A percentile compares a stretch with the other conserved stretches of the same genome.
These are phyloP conservation scores for Drosophila recens DNA, from an alignment of 2,888 invertebrate genomes.

Conservation along the genomic window DNA sequence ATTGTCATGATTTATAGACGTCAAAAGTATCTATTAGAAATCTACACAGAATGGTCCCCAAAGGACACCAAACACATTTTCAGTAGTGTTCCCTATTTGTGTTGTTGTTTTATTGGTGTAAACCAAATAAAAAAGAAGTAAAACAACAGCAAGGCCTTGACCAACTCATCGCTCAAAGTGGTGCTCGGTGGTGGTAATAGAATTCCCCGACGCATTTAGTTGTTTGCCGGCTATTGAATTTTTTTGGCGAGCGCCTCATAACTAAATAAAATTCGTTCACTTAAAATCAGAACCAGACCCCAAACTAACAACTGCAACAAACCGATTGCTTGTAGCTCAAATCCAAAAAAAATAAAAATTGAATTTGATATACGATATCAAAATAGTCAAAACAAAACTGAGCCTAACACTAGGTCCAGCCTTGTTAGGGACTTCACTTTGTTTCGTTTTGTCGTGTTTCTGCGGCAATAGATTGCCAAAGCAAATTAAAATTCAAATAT, in stretches of 20 bases:
- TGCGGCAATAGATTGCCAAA: constrained; percentile 50
- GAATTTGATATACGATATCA: constrained; percentile 62
- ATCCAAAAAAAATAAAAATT: constrained; percentile 46
- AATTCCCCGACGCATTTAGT: constrained; percentile 62
- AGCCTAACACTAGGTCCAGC: background rate
- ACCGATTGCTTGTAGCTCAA: constrained; percentile 48
- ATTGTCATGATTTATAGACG: constrained; percentile 4
- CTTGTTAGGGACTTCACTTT: constrained; percentile 21
- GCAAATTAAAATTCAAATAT: constrained; percentile 75
- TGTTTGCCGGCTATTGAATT: constrained; percentile 54
- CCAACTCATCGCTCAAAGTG: constrained; percentile 54
- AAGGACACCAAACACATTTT: constrained; percentile 22
- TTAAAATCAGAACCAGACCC: constrained; percentile 41
- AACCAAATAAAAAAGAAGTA: background rate
- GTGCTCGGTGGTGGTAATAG: constrained; percentile 18
- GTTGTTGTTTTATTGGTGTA: background rate
- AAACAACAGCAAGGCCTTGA: constrained; percentile 22
- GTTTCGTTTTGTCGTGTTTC: constrained; percentile 16
- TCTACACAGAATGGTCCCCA: constrained; percentile 28
- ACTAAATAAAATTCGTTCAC: constrained; percentile 69
- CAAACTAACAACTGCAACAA: constrained; percentile 46
- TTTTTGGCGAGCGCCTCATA: constrained; percentile 57
- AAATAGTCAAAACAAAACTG: constrained; percentile 48
- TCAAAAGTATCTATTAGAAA: constrained; percentile 4
- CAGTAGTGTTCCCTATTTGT: constrained; percentile 5